These are phyloP conservation scores for Masticophis lateralis DNA, from an alignment of 2,797 vertebrate species.

Conservation along the genomic window DNA sequence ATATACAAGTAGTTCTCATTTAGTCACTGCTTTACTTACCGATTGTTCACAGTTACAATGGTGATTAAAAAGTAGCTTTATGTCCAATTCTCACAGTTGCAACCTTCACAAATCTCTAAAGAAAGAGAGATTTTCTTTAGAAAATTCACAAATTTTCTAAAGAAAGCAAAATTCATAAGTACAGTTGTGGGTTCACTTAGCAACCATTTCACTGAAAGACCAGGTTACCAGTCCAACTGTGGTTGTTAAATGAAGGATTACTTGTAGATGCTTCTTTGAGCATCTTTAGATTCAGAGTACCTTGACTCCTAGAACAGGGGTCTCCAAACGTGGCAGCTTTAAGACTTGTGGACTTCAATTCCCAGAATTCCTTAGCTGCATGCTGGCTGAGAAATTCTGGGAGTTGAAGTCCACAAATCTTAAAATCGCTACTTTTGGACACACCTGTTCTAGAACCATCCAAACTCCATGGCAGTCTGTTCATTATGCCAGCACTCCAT, in stretches of 20 bases:
- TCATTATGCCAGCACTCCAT: background rate
- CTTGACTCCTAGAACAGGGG: no score
- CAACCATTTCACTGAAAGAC: background rate
- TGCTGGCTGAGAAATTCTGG: no score
- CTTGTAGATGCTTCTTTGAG: background rate
- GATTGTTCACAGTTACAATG: background rate
- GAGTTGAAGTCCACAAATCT: no score
- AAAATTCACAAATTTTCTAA: no score
- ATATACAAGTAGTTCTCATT: background rate
- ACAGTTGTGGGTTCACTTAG: background rate
- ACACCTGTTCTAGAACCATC: background rate
- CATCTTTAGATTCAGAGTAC: background rate
- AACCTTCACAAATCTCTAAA: background rate
- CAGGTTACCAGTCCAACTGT: background rate
- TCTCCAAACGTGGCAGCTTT: background rate
- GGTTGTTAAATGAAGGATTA: background rate
- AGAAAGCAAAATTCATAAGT: background rate
- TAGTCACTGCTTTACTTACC: background rate
- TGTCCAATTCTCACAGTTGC: background rate
- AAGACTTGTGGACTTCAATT: no score
- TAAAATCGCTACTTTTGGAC: no score
- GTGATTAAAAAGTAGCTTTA: background rate
- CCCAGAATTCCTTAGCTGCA: no score
- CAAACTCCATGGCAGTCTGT: background rate
- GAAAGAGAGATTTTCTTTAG: no score